Base-by-base conservation (phyloP, 2,797 vertebrate genomes). In the Sphenodon punctatus region DNA sequence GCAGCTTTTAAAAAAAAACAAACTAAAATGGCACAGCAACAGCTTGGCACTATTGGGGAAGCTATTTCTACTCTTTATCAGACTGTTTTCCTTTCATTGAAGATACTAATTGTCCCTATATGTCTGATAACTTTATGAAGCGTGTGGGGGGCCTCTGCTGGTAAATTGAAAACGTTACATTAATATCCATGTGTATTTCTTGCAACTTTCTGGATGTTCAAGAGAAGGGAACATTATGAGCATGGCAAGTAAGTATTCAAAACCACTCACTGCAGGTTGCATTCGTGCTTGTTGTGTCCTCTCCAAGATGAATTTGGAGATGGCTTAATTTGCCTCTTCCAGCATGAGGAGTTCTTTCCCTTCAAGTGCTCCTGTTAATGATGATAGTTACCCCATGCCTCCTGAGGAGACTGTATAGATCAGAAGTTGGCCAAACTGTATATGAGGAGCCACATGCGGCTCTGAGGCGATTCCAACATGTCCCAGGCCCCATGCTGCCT, bases 141-240 rank as follows among this genome's bases (percentile, higher is more conserved):
- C 17, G 41, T 94, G 85, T 92, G 81, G 90, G 92, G n/a, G 93
- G 87, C 95, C 95, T 96, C 95, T 95, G 86, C 94, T 91, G 95
- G 92, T 63, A 0, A 2, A 49, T 23, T 4, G 4, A 6, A 64
- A 86, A 84, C 3, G 25, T 80, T 93, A 67, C 94, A 88, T 2
- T 63, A 63, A 27, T 56, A 32, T 60, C 63, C 67, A 41, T 5
- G 41, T 38, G 2, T 1, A 2, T 16, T 16, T 16, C 41, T 67
- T 46, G 41, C 8, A 80, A 5, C 10, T n/a, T n/a, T 43, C 30
- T 5, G 13, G 20, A 6, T 41, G 45, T 45, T 65, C 19, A 14
- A 9, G 11, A 55, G 3, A 3, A 15, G 53, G 66, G 61, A 12
- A 20, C 43, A 34, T 76, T 41, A 30, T 27, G 66, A 12, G 23